phyloP scores from a whole-genome alignment of 2,113 vertebrate genomes.

The Mixornis gularis region DNA sequence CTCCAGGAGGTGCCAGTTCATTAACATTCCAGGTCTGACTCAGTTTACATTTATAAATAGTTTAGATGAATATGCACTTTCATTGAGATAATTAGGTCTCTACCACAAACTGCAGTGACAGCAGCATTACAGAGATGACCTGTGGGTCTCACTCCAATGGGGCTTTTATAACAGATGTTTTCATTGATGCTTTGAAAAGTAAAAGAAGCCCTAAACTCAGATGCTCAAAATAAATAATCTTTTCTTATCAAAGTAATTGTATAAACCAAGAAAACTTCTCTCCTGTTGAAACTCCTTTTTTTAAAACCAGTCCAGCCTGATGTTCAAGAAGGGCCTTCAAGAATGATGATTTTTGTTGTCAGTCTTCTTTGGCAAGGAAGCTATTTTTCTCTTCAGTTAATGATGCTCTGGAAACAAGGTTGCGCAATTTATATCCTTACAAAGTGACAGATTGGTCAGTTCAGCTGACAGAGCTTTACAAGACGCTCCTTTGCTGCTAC shows the following conservation, averaged over 20 bases:
- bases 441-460: background rate
- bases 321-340: background rate
- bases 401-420: slow-evolving; percentile 1
- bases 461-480: background rate
- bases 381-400: background rate
- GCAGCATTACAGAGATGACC: background rate
- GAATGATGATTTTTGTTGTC: background rate
- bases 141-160: background rate
- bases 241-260: background rate
- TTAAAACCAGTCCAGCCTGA: slow-evolving; percentile 8
- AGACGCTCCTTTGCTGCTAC: background rate
- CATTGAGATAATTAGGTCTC: background rate
- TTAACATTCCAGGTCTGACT: background rate
- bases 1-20: background rate
- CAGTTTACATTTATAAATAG: background rate
- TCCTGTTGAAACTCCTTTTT: background rate
- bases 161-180: background rate
- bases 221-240: background rate
- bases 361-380: background rate
- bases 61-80: background rate
- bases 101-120: background rate
- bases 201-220: background rate
- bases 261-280: background rate
- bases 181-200: background rate
- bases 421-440: background rate